phyloP scores from a whole-genome alignment of 2,797 vertebrate genomes.

The Amniataba percoides region DNA sequence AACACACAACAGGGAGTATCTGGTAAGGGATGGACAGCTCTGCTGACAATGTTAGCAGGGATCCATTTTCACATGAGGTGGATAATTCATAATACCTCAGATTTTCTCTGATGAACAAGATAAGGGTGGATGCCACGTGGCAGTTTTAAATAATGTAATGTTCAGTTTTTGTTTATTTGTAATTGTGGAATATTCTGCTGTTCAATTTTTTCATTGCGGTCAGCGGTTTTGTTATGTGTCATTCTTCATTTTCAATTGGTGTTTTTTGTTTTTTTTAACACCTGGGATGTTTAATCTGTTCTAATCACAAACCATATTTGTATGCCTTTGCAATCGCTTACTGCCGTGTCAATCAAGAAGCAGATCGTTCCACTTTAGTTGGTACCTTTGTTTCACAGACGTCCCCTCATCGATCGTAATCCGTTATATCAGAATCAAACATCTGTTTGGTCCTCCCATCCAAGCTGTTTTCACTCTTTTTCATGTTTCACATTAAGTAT shows the following conservation, averaged over 20 bases:
- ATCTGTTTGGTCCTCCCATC: slow-evolving; percentile 64
- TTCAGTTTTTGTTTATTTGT: neutral
- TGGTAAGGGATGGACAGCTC: slow-evolving; percentile 29
- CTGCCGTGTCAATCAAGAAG: slow-evolving; percentile 27
- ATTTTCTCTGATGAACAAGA: slow-evolving; percentile 13
- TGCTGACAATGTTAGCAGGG: slow-evolving; percentile 24
- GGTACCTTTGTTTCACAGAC: slow-evolving; percentile 33
- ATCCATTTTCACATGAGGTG: slow-evolving; percentile 37
- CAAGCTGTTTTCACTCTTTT: slow-evolving; percentile 63
- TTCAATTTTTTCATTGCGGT: neutral
- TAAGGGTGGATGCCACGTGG: neutral
- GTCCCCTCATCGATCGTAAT: slow-evolving; percentile 62
- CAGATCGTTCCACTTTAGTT: slow-evolving; percentile 44
- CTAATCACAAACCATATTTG: slow-evolving; percentile 20
- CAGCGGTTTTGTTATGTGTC: neutral
- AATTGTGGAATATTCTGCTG: neutral
- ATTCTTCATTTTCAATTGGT: neutral
- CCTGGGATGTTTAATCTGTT: slow-evolving; percentile 9
- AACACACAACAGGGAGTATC: slow-evolving; percentile 58
- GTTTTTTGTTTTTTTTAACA: slow-evolving; percentile 1
- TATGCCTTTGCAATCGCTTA: slow-evolving; percentile 37
- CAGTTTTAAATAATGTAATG: neutral
- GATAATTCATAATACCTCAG: slow-evolving; percentile 7
- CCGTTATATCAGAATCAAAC: slow-evolving; percentile 51
- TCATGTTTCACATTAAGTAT: slow-evolving; percentile 54